A percentile compares a stretch with the other conserved stretches of the same genome.
These are phyloP conservation scores for Tragelaphus strepsiceros DNA, from an alignment of 2,113 vertebrate genomes.

Conservation along the genomic window DNA sequence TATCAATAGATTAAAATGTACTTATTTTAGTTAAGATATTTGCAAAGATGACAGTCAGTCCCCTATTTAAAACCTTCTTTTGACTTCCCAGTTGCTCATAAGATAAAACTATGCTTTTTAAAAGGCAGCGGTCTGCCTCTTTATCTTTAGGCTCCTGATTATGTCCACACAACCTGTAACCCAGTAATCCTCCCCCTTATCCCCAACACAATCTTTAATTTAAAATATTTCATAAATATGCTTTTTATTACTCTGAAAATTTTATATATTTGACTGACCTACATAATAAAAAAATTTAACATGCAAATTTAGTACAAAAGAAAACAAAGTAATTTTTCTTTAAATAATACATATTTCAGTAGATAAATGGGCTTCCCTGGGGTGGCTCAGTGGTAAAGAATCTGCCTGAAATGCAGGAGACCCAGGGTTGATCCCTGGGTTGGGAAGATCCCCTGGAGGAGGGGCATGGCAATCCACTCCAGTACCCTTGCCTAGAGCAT, in stretches of 20 bases:
- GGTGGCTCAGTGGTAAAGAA: background rate
- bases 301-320: background rate
- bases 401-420: background rate
- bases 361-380: background rate
- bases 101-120: background rate
- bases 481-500: background rate
- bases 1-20: background rate
- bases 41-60: background rate
- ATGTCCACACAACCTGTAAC: background rate
- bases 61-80: background rate
- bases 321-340: background rate
- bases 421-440: background rate
- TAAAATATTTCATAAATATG: background rate
- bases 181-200: too few species aligned
- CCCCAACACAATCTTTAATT: background rate
- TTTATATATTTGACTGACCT: background rate
- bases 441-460: background rate
- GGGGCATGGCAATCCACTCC: background rate
- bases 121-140: background rate
- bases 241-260: background rate
- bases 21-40: background rate
- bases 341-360: background rate
- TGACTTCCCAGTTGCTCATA: background rate
- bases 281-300: background rate
- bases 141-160: background rate